A percentile compares a stretch with the other conserved stretches of the same genome.
These are phyloP conservation scores for Sebastes fasciatus DNA, from an alignment of 2,113 vertebrate species.

Conservation along the genomic window DNA sequence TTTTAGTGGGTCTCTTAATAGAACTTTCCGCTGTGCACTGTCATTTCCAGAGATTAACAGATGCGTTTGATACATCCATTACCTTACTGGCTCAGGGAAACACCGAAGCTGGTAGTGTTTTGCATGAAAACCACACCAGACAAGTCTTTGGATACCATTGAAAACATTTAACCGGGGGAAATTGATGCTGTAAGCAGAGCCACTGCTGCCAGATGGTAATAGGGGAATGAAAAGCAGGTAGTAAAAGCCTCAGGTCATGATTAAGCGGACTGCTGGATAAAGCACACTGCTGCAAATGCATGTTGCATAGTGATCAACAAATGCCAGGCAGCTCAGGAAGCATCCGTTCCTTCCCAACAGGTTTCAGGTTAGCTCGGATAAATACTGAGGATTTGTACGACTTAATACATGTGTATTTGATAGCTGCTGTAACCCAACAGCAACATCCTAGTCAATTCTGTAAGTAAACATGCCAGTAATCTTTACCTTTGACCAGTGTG, in stretches of 20 bases:
- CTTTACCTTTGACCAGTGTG: slow-evolving; percentile 56
- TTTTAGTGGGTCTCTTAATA: slow-evolving; percentile 60
- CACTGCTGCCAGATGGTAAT: slow-evolving; percentile 77
- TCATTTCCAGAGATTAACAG: slow-evolving; percentile 63
- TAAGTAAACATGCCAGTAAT: slow-evolving; percentile 53
- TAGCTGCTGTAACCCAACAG: slow-evolving; percentile 32
- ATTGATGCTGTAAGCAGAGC: slow-evolving; percentile 69
- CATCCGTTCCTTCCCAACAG: slow-evolving; percentile 35
- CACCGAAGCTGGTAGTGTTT: slow-evolving; percentile 38
- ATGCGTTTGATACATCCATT: slow-evolving; percentile 64
- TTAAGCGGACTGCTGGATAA: slow-evolving; percentile 59
- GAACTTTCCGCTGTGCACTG: slow-evolving; percentile 45
- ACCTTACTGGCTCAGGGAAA: slow-evolving; percentile 46
- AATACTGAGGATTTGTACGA: slow-evolving; percentile 44
- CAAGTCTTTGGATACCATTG: slow-evolving; percentile 51
- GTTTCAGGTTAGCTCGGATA: slow-evolving; percentile 35
- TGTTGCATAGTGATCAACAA: slow-evolving; percentile 68
- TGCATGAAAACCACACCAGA: slow-evolving; percentile 47
- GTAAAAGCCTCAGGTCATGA: slow-evolving; percentile 68
- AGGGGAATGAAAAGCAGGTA: slow-evolving; percentile 63
- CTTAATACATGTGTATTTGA: slow-evolving; percentile 39
- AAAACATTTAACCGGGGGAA: slow-evolving; percentile 60
- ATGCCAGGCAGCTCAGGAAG: slow-evolving; percentile 40
- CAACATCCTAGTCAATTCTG: slow-evolving; percentile 30
- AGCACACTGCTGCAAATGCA: slow-evolving; percentile 55